These are phyloP conservation scores for Oncopodura yosiiana DNA, from an alignment of 1,140 invertebrate species.

Conservation along the genomic window DNA sequence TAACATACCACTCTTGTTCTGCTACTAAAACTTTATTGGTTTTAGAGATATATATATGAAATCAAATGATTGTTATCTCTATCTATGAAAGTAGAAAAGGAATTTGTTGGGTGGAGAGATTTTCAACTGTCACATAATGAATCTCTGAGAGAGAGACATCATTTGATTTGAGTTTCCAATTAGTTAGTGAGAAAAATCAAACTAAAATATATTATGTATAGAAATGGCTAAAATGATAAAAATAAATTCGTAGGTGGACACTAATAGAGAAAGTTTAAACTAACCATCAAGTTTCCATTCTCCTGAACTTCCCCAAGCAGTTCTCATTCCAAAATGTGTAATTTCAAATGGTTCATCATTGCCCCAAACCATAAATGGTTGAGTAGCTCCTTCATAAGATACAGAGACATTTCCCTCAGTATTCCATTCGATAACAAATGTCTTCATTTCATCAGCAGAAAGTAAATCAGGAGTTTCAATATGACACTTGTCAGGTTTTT, in stretches of 20 bases:
- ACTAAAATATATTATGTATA: neutral
- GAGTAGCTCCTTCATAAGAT: constrained; percentile 39
- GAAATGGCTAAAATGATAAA: neutral
- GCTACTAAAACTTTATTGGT: too few relatives aligned
- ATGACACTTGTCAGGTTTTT: constrained; percentile 46
- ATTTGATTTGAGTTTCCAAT: too few relatives aligned
- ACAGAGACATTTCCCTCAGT: constrained; percentile 12
- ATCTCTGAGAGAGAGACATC: too few relatives aligned
- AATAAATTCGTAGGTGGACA: neutral
- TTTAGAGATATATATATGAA: too few relatives aligned
- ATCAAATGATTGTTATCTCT: too few relatives aligned
- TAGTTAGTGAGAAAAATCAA: constrained; percentile 1
- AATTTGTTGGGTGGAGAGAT: too few relatives aligned
- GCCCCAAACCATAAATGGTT: constrained; percentile 41
- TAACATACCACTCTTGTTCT: too few relatives aligned
- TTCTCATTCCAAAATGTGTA: constrained; percentile 51
- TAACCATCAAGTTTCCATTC: constrained; percentile 43
- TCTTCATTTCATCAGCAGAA: constrained; percentile 25
- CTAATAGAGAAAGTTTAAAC: neutral
- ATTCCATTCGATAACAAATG: constrained; percentile 32
- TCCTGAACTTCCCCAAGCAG: constrained; percentile 51
- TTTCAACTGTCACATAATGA: too few relatives aligned
- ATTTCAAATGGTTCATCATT: constrained; percentile 50
- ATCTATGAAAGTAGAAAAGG: too few relatives aligned
- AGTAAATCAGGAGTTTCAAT: constrained; percentile 32